phyloP scores from a whole-genome alignment of 2,797 vertebrate genomes.

The Avahi laniger region DNA sequence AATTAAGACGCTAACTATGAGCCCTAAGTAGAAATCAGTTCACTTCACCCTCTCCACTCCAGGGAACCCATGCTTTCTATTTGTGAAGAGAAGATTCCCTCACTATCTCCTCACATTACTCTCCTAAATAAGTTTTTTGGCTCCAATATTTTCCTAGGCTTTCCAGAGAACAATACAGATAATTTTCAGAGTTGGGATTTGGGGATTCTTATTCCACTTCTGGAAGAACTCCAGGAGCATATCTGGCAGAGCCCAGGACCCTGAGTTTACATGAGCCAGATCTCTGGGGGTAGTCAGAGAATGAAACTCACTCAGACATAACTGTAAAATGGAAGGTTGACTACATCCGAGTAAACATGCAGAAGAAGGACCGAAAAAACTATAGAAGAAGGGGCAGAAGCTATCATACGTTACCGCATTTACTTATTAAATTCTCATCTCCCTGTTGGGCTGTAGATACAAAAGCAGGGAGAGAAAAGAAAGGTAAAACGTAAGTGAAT shows the following conservation, averaged over 20 bases:
- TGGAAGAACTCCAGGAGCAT: neutral
- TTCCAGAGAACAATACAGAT: conserved; percentile 29
- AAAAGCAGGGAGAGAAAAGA: neutral
- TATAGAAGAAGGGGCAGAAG: neutral
- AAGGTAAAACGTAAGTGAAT: neutral
- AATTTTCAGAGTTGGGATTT: conserved; percentile 48
- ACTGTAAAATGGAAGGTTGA: neutral
- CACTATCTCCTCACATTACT: neutral
- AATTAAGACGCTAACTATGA: neutral
- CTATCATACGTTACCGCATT: neutral
- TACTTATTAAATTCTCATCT: conserved; percentile 28
- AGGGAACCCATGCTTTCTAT: neutral
- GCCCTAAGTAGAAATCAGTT: neutral
- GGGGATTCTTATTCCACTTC: conserved; percentile 19
- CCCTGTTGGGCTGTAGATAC: neutral
- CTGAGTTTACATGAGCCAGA: neutral
- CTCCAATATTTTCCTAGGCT: neutral
- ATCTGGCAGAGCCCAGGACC: neutral
- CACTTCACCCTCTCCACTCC: neutral
- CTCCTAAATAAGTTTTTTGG: neutral
- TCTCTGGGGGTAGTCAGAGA: neutral
- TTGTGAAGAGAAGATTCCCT: neutral
- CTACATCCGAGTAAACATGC: neutral
- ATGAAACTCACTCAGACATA: neutral
- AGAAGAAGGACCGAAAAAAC: neutral